Base-by-base conservation (phyloP, 2,888 invertebrate species). In the Andrena trimmerana region DNA sequence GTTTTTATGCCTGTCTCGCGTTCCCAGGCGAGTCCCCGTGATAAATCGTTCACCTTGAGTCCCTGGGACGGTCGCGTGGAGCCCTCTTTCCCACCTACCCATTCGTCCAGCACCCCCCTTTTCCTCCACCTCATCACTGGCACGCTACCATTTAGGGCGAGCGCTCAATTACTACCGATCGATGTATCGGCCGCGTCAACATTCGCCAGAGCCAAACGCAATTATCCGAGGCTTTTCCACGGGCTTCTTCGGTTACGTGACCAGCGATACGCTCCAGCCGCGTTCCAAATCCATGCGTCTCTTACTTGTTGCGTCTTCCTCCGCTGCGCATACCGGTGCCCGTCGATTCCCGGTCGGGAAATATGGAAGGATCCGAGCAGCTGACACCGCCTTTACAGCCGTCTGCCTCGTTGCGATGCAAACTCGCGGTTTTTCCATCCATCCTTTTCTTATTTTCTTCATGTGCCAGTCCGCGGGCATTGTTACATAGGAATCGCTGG, bases 41-140 rank as follows among this genome's bases (percentile, higher is more conserved):
- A 91, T 90, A 90, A 91, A 91, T 92, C 87, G 91, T 84, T 86
- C 88, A 75, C 75, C 84, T 87, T 82, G 78, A 78, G 85, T 88
- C 73, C 84, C 57, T 24, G 57, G 57, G 77, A 84, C 77, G 70
- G 52, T 76, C 67, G 81, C 70, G 52, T 13, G 81, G 73, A 86
- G 81, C 42, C 20, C 60, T 20, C 7, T 20, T 24, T 5, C n/a
- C 48, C n/a, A 52, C 59, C 62, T 7, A 50, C 50, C 59, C 13
- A 31, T 48, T 68, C 48, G 24, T 7, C n/a, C 20, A 1, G 2
- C 29, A 16, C 13, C 24, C n/a, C 50, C 62, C 31, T 52, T 65
- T 29, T 59, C 42, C 50, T 62, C 33, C n/a, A 31, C 16, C 65
- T 33, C 71, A 10, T 29, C 20, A 29, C 69, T 20, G 8, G 42